Base-by-base conservation (phyloP, 2,113 vertebrate species). In the Pollimyrus isidori region DNA sequence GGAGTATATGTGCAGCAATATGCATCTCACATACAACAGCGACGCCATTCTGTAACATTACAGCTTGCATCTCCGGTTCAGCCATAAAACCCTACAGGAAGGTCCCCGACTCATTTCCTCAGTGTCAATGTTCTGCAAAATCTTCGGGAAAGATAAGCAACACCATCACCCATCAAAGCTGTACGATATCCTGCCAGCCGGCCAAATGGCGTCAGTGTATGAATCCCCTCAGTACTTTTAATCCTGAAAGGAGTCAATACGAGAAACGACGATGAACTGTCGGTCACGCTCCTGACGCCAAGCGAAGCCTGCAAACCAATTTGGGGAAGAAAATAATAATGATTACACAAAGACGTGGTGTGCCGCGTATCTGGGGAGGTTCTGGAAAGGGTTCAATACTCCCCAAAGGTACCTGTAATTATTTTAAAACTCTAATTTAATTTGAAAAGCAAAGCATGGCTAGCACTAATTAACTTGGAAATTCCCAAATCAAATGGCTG, bases 351-450 rank as follows among this genome's bases (percentile, higher is more conserved):
- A 13, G 49, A 50, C 7, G 21, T 46, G 23, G 65, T 49, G 9
- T 23, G 45, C 21, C 30, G 49, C 88, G 50, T 42, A 42, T 80
- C 45, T 48, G 62, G 26, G 48, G 35, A 89, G n/a, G 30, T 23
- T n/a, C 26, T 39, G 52, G 21, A 82, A 50, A 42, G 26, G 30
- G 7, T 82, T 82, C 49, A 35, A 50, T 21, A 50, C 26, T 82
- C 48, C 26, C 73, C 49, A 80, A 53, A 89, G 69, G 69, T 80
- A 52, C 19, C 23, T 83, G 76, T 53, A 53, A 89, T 89, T 89
- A 82, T 82, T 89, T 82, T 89, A 53, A 52, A 30, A 50, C n/a
- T 82, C 30, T 35, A n/a, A 89, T 82, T 50, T 80, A 82, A 82
- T 52, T 35, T 35, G n/a, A 53, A 80, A 53, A 50, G 49, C 10